phyloP scores from a whole-genome alignment of 2,797 vertebrate species.

The Rhinella marina region DNA sequence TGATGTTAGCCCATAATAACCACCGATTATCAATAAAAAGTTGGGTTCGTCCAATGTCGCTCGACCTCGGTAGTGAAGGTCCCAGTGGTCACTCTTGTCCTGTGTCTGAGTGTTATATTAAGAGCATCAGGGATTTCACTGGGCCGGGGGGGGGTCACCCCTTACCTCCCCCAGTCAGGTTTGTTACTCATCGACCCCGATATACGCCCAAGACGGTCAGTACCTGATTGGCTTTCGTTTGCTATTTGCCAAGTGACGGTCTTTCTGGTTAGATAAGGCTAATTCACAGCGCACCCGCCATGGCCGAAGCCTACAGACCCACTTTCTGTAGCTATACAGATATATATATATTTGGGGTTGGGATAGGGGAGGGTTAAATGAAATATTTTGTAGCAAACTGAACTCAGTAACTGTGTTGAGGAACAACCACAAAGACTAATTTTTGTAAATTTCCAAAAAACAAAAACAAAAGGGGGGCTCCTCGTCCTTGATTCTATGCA shows the following conservation, averaged over 20 bases:
- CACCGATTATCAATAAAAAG: conserved; percentile 33
- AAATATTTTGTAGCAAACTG: conserved; percentile 70
- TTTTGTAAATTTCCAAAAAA: conserved; percentile 66
- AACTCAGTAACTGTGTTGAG: conserved; percentile 73
- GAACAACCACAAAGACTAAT: conserved; percentile 68
- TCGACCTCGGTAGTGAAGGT: background rate
- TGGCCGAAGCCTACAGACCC: conserved; percentile 70
- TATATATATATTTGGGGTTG: conserved; percentile 33
- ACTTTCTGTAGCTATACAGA: conserved; percentile 74
- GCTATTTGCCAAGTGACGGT: conserved; percentile 75
- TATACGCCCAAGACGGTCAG: background rate
- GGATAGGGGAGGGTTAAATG: conserved; percentile 60
- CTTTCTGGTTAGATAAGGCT: conserved; percentile 75
- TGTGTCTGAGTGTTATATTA: conserved; percentile 36
- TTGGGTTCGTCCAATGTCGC: background rate
- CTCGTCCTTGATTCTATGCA: conserved; percentile 69
- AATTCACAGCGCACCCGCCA: conserved; percentile 71
- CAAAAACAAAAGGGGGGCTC: conserved; percentile 60
- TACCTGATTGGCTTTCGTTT: conserved; percentile 74
- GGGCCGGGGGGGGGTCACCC: conserved; percentile 66
- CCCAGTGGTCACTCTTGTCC: conserved; percentile 11
- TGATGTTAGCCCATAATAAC: conserved; percentile 7
- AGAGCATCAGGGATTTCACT: conserved; percentile 63
- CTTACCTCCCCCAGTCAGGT: conserved; percentile 12
- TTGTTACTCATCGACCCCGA: background rate